phyloP scores from a whole-genome alignment of 2,888 invertebrate genomes.

The Polymixis lichenea region DNA sequence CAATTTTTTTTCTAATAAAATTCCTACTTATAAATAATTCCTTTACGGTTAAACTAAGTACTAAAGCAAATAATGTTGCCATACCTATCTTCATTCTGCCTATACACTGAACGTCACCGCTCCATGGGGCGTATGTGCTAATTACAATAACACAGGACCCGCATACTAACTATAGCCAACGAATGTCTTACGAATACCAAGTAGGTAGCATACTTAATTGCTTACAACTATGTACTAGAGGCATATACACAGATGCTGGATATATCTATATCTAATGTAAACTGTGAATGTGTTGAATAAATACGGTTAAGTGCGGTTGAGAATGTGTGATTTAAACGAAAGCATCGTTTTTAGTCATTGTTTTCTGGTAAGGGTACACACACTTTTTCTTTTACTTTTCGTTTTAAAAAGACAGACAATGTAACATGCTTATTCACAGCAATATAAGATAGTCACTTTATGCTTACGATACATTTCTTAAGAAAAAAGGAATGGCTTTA shows the following conservation, averaged over 20 bases:
- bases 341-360: background rate
- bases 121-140: conserved; percentile 68
- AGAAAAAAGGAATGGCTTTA: no score
- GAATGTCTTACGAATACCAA: conserved; percentile 71
- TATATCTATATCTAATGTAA: background rate
- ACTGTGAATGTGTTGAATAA: background rate
- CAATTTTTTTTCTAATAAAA: no score
- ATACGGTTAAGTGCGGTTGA: background rate
- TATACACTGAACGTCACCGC: conserved; percentile 53
- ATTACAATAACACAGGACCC: conserved; percentile 66
- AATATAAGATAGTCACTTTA: no score
- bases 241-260: conserved; percentile 23
- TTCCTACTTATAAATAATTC: no score
- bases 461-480: no score
- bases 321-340: background rate
- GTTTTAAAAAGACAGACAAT: no score
- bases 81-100: conserved; percentile 35
- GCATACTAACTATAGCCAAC: conserved; percentile 71
- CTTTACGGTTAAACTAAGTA: no score
- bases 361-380: no score
- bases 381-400: no score
- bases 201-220: conserved; percentile 63
- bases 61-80: conserved; percentile 16
- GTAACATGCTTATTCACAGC: no score
- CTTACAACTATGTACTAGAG: conserved; percentile 56